Conservation (phyloP, 2,113 vertebrate species). For the Solea senegalensis region DNA sequence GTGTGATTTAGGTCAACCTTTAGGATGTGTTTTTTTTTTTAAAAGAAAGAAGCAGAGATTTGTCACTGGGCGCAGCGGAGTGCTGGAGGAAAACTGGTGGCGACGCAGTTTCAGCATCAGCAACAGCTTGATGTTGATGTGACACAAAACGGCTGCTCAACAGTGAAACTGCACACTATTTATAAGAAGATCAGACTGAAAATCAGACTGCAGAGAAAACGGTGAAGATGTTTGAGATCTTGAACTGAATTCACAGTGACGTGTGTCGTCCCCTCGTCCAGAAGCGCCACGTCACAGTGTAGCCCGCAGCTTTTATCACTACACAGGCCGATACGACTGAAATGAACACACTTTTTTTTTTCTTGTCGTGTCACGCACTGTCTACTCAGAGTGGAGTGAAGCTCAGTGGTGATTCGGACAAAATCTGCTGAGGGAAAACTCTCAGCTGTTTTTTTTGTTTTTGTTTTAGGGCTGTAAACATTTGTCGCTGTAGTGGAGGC, state of each 20-base stretch:
- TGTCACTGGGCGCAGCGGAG: neutral
- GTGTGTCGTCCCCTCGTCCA: constrained; percentile 9
- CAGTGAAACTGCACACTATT: neutral
- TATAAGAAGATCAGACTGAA: neutral
- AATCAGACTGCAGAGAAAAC: neutral
- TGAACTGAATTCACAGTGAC: neutral
- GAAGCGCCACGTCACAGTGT: constrained; percentile 20
- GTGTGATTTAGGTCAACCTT: neutral
- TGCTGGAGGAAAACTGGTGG: neutral
- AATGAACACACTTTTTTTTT: neutral
- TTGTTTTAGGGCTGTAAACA: constrained; percentile 80
- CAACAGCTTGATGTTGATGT: neutral
- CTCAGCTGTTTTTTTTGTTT: constrained; percentile 27
- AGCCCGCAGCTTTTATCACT: constrained; percentile 17
- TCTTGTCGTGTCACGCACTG: constrained; percentile 7
- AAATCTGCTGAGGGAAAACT: constrained; percentile 75
- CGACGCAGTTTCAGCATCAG: neutral
- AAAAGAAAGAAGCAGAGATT: neutral
- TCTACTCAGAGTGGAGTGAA: constrained; percentile 16
- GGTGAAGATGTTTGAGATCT: neutral
- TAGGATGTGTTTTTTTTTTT: neutral
- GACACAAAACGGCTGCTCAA: constrained; percentile 9
- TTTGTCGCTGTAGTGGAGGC: constrained; percentile 78
- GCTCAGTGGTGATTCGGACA: constrained; percentile 5
- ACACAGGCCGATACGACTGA: constrained; percentile 35